These are phyloP conservation scores for crab-eating macaque (Macaca fascicularis) DNA, from an alignment of 2,113 vertebrate genomes.

Conservation along the genomic window DNA sequence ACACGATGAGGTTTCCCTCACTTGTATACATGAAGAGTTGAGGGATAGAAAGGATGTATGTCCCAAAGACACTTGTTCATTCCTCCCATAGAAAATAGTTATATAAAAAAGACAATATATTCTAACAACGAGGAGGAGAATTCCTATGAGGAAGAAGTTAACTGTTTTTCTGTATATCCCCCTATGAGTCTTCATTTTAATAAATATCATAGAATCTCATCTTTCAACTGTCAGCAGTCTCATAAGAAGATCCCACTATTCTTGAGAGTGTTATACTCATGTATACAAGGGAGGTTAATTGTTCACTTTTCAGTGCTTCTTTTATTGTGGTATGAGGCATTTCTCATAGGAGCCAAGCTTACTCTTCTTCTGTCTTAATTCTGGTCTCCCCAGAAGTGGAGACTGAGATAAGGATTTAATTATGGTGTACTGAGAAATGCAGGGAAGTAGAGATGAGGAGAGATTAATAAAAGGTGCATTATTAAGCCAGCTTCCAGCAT, in stretches of 20 bases:
- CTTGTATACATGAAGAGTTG: neutral
- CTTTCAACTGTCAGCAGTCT: neutral
- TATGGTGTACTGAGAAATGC: neutral
- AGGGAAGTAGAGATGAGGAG: neutral
- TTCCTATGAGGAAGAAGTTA: neutral
- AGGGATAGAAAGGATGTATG: neutral
- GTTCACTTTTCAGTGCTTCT: neutral
- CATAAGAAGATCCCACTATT: neutral
- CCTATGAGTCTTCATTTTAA: neutral
- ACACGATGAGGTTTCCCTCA: neutral
- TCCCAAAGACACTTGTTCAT: neutral
- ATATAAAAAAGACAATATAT: neutral
- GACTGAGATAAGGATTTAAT: neutral
- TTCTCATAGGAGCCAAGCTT: neutral
- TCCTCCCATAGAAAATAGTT: constrained; percentile 2
- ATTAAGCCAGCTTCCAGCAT: neutral
- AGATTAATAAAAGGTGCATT: neutral
- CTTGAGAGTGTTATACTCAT: neutral
- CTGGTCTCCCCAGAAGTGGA: neutral
- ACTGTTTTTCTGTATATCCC: neutral
- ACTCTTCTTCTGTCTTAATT: constrained; percentile 6
- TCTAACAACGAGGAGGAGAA: neutral
- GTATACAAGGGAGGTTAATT: neutral
- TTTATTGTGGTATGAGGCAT: neutral
- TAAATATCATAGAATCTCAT: neutral